Evolutionary conservation across 2,888 invertebrate genomes (phyloP), one percentile per base, ranked within the genome.

Genomic region (Exocentrus adspersus): DNA sequence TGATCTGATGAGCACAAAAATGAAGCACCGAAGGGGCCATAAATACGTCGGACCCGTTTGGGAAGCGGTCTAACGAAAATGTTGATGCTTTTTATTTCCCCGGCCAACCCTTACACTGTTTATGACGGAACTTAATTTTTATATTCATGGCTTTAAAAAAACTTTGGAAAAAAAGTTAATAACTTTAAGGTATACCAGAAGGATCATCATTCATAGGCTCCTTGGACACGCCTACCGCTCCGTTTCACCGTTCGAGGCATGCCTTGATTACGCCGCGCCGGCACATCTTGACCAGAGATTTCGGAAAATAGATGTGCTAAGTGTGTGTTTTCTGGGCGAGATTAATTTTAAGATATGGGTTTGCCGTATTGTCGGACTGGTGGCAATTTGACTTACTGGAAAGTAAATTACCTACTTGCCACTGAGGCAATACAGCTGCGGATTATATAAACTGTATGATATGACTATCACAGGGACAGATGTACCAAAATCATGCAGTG

Each of bases 161-260:
- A 51, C n/a, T 48, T 64, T 51, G 60, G 65, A 70, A n/a, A 72
- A 72, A 72, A 72, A 72, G 69, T 72, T 72, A 72, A 72, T 72
- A 71, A 71, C 70, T 71, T 69, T 71, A 59, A 63, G 68, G 68
- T 57, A 56, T 56, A 63, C 64, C 65, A 53, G 50, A 60, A 60
- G 59, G 68, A 70, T 70, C 65, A 70, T 72, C 70, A 70, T 69
- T 72, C 70, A 68, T 69, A 64, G 69, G 61, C 53, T 64, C 63
- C 63, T 45, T 60, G 54, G 68, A 60, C 71, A 68, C 71, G 70
- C 72, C 72, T 30, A 69, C 65, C 52, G 64, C 24, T 69, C 62
- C 50, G 65, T 65, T 65, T 61, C 61, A 54, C 57, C 59, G 61
- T 64, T 67, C 61, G 53, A 46, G 56, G 61, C 63, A 37, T 63